Evolutionary conservation across 2,797 vertebrate genomes (phyloP), one percentile per base, ranked within the genome.

Genomic region (Acipenser transmontanus): DNA sequence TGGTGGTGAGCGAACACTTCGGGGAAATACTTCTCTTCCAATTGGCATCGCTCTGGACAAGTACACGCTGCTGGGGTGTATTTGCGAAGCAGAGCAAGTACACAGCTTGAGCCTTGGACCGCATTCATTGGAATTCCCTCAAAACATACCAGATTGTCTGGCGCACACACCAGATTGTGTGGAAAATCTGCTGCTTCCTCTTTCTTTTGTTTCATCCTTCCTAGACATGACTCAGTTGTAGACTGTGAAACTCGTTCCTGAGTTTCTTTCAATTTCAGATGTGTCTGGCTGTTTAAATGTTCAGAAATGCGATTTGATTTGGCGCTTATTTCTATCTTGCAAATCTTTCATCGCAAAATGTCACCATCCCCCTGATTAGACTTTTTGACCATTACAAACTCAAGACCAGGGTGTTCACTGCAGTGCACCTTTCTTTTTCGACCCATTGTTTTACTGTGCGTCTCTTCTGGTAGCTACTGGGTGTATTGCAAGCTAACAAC

Each of bases 71-170:
- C 1, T 17, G 17, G 17, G 17, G 17, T 17, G 17, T 17, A 17
- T 17, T 17, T 17, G 17, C 17, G 17, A 17, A 17, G 17, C 17
- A 17, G 17, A 17, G 17, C 17, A 17, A 17, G 17, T 17, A 17
- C 17, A 17, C 17, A 61, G 59, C 47, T 61, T 61, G 59, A 17
- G 59, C 20, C 14, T 8, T 20, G 17, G 7, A 34, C 14, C 10
- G 11, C 13, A 61, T 11, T 61, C 59, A 10, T 8, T 61, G 59
- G 59, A 61, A 61, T 34, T 61, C 12, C 59, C 59, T 61, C n/a
- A 17, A 61, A 61, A 61, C 9, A 8, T 9, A 17, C 17, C 17
- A 17, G 17, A 17, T 17, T 17, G 17, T 17, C 17, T 8, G 47
- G 59, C 14, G 17, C 17, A 8, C 17, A 6, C 17, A 61, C 14